Conservation (phyloP, 2,797 vertebrate genomes). For the Siniperca obscura region DNA sequence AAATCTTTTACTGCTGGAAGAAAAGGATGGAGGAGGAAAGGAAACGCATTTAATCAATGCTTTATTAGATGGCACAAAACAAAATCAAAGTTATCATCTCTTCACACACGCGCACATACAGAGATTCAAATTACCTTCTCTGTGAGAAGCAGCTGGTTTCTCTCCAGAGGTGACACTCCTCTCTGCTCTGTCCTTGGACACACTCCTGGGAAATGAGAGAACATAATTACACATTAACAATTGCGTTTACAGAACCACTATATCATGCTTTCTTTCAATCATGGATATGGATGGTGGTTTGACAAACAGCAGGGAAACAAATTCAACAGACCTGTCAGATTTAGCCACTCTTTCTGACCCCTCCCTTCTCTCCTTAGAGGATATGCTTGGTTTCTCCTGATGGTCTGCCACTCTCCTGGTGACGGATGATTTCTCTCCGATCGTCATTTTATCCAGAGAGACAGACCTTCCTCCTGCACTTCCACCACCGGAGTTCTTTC, state of each 20-base stretch:
- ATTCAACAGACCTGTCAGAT: conserved; percentile 68
- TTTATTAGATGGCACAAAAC: conserved; percentile 43
- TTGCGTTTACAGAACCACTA: conserved; percentile 56
- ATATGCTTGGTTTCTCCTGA: conserved; percentile 66
- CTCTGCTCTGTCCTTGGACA: conserved; percentile 78
- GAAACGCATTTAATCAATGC: conserved; percentile 35
- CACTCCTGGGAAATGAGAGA: conserved; percentile 68
- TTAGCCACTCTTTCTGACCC: conserved; percentile 61
- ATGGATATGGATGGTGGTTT: conserved; percentile 7
- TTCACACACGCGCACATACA: conserved; percentile 5
- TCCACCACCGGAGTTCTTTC: conserved; percentile 56
- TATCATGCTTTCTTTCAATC: conserved; percentile 9
- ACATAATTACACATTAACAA: conserved; percentile 65
- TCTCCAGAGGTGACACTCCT: conserved; percentile 70
- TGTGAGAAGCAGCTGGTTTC: conserved; percentile 73
- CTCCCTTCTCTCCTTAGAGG: conserved; percentile 69
- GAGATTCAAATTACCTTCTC: conserved; percentile 75
- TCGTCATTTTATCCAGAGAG: conserved; percentile 81
- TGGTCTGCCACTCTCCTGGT: conserved; percentile 55
- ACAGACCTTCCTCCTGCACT: conserved; percentile 70
- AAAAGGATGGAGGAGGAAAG: no score
- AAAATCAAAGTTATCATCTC: conserved; percentile 50
- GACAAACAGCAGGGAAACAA: conserved; percentile 19
- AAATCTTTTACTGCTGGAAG: conserved; percentile 61
- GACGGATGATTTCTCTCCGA: conserved; percentile 72